Base-by-base conservation (phyloP, 2,113 vertebrate genomes). In the Alethe diademata region DNA sequence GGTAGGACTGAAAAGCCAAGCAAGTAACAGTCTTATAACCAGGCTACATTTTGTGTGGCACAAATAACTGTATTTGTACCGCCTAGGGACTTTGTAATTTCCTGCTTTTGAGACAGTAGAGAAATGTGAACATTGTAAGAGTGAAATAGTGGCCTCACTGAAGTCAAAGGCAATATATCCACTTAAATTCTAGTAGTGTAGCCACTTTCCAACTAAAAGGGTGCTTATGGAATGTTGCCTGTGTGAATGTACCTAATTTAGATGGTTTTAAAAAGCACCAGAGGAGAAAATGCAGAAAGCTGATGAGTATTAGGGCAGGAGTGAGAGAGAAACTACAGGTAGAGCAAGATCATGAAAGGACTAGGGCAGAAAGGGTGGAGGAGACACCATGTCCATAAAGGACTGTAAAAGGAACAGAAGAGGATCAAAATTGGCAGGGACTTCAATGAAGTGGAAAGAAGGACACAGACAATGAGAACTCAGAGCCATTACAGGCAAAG, bases 31-130 rank as follows among this genome's bases (percentile, higher is more conserved):
- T 70, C 85, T 90, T 78, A 75, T 42, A 92, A 72, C 40, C 47
- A 75, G 42, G 78, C 51, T 89, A 70, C 50, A 38, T 66, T 92
- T 60, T 88, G 65, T 88, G 90, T 58, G 74, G 70, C 69, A 85
- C 29, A 80, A 58, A 69, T 62, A 64, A 56, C 54, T 33, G 47
- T 65, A 43, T 80, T 92, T 87, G 29, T 89, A 57, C 54, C 75
- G 48, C 86, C 71, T 70, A 56, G 54, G 28, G 45, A 76, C 78
- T 69, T 89, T 0, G 9, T 38, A 74, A 86, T 88, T 80, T 92
- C 54, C 50, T 76, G 73, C 67, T 74, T 96, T 93, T 80, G 67
- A 88, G 74, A 83, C 29, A 94, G 74, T 28, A 64, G 81, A 87
- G 78, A 84, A 94, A 75, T 13, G 5, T 40, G 53, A 76, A 62